Evolutionary conservation across 2,113 vertebrate species (phyloP).

Genomic region (Clarias gariepinus): DNA sequence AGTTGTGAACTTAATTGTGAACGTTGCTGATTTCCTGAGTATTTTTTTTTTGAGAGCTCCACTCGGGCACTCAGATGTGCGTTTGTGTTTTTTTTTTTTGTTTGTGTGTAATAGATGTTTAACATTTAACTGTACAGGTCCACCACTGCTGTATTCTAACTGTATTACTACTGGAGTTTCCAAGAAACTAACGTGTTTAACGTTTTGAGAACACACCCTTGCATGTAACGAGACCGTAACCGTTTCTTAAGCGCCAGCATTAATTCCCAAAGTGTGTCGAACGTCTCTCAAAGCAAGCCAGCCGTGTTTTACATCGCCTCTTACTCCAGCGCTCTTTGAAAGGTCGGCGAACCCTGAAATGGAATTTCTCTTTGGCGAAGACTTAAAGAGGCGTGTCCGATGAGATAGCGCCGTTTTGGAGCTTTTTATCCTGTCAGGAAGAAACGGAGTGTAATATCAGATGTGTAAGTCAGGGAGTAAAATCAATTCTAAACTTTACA

Average conservation of each 20-base stretch:
- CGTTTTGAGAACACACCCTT: not conserved
- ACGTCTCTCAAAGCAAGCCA: not conserved
- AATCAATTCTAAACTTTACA: not conserved
- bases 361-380: slow-evolving; percentile 61
- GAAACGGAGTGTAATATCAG: not conserved
- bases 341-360: slow-evolving; percentile 72
- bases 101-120: not conserved
- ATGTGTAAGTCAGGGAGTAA: not conserved
- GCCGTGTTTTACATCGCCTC: not conserved
- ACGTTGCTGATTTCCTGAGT: not conserved
- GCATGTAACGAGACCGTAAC: not conserved
- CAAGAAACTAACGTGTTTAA: not conserved
- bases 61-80: not conserved
- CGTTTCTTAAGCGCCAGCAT: not conserved
- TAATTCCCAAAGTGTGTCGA: not conserved
- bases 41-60: not conserved
- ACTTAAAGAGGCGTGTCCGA: slow-evolving; percentile 56
- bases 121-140: not conserved
- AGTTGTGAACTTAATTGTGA: slow-evolving; percentile 16
- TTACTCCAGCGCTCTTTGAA: slow-evolving; percentile 53
- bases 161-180: not conserved
- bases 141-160: not conserved
- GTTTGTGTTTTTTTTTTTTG: not conserved
- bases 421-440: slow-evolving; percentile 8
- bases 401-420: not conserved